Conservation (phyloP, 2,113 vertebrate genomes). For the Alosa alosa region DNA sequence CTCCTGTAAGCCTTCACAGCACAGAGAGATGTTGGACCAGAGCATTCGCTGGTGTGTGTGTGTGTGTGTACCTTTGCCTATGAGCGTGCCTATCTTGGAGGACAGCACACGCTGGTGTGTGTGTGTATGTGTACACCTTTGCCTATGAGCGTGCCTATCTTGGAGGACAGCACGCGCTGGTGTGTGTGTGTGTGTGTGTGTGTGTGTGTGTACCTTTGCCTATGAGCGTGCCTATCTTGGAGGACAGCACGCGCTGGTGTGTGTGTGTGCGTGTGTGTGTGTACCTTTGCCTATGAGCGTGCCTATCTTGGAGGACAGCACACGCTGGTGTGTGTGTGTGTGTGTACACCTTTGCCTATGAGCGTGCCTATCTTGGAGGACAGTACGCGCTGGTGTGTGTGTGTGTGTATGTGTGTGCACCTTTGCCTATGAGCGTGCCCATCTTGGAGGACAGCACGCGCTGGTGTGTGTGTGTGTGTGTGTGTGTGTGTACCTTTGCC, state of each 20-base stretch:
- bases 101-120: not conserved
- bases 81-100: not conserved
- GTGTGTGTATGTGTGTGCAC: slow-evolving; percentile 11
- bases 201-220: slow-evolving; percentile 81
- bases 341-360: not conserved
- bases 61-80: not conserved
- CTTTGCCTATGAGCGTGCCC: not conserved
- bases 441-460: not conserved
- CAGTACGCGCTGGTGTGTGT: not conserved
- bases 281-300: too few relatives aligned
- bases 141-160: not conserved
- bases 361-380: not conserved
- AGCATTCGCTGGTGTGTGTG: not conserved
- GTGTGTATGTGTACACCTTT: not conserved
- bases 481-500: not conserved
- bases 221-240: slow-evolving; percentile 96
- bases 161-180: not conserved
- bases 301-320: not conserved
- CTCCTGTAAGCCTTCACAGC: slow-evolving; percentile 86
- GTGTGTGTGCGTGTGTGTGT: not conserved
- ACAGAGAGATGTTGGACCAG: not conserved
- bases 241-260: slow-evolving; percentile 84
- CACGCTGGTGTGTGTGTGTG: not conserved
- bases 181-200: slow-evolving; percentile 49
- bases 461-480: not conserved